phyloP scores from a whole-genome alignment of 2,797 vertebrate species.

The Numenius phaeopus region DNA sequence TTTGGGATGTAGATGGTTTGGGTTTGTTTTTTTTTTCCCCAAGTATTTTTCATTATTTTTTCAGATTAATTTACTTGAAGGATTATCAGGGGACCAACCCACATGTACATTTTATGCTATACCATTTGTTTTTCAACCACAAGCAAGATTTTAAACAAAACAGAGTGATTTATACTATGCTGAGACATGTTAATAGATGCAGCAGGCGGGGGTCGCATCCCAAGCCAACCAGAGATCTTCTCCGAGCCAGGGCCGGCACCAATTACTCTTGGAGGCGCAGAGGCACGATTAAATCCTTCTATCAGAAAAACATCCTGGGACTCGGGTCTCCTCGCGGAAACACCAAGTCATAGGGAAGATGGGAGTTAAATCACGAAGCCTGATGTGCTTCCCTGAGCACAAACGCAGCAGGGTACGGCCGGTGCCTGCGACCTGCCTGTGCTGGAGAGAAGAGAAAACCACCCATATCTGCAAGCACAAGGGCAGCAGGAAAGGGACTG shows the following conservation, averaged over 20 bases:
- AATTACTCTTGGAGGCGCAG: not conserved
- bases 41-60: constrained; percentile 53
- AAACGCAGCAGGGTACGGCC: not conserved
- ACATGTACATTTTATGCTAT: not conserved
- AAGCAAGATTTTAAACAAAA: constrained; percentile 6
- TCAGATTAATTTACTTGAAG: constrained; percentile 37
- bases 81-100: constrained; percentile 34
- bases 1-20: not conserved
- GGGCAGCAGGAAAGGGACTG: not conserved
- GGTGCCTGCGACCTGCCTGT: fast-evolving
- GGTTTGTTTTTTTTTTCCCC: not conserved
- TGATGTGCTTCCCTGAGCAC: fast-evolving
- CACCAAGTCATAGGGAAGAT: fast-evolving
- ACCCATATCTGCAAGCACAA: fast-evolving
- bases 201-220: not conserved
- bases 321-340: fast-evolving
- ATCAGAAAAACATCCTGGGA: not conserved
- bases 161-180: not conserved
- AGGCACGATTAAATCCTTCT: not conserved
- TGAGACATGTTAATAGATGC: not conserved
- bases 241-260: not conserved
- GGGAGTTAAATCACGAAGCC: not conserved
- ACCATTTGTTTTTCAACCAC: not conserved
- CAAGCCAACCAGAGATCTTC: not conserved
- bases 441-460: not conserved